Base-by-base conservation (phyloP, 2,888 invertebrate genomes). In the Chromoteleia sp. region DNA sequence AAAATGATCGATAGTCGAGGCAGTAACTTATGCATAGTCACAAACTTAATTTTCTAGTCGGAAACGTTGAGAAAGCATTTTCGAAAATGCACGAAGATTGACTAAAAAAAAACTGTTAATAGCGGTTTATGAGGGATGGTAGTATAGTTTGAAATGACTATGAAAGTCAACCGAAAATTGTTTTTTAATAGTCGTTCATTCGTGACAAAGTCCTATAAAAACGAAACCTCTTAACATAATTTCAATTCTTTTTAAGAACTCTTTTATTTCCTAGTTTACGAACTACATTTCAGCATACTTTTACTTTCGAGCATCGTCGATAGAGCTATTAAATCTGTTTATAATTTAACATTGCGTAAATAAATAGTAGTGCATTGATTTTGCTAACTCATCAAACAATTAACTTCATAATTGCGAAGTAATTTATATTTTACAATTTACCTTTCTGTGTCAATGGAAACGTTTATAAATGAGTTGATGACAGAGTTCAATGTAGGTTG, bases 1-100 rank as follows among this genome's bases (percentile, higher is more conserved):
- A 7, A 30, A 45, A n/a, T 65, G 65, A 65, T 65, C 52, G 48
- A 52, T 21, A 14, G 17, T 17, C 39, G 6, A 12, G 21, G 0
- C 7, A 43, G 36, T 48, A 63, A 63, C 33, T 63, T 63, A 36
- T 48, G 63, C 45, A 45, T 45, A 15, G 61, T 45, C 33, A 7
- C 48, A 63, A 63, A 48, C 33, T 63, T 48, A 12, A 29, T 39
- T 65, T 52, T 21, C 61, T 4, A n/a, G 33, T 33, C 33, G 33
- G 4, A 36, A 50, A 29, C 17, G 17, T 10, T 8, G 45, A 4
- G n/a, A 14, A 29, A 43, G 33, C 10, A 5, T 39, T 39, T 25
- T 48, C 43, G n/a, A 21, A 36, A 48, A 48, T 48, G 29, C 39
- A 39, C 43, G 43, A 41, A 59, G 59, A 59, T 43, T n/a, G 59